Evolutionary conservation across 2,888 invertebrate species (phyloP).

Genomic region (Aromia moschata): DNA sequence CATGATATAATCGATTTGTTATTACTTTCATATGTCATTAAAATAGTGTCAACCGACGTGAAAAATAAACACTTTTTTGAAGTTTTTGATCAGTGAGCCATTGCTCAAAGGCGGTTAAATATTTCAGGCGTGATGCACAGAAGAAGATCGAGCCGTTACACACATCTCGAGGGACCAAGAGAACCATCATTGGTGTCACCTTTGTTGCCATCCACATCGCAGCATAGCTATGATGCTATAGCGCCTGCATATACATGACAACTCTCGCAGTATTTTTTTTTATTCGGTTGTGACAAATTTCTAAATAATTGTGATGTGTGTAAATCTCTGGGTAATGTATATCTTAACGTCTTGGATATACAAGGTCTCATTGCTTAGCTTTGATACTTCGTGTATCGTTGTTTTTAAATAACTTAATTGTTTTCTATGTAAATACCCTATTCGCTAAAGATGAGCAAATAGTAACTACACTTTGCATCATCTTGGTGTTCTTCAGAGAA

Average conservation of each 20-base stretch:
- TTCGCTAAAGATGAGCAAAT: background rate
- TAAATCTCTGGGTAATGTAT: too few relatives aligned
- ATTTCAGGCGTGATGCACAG: constrained; percentile 68
- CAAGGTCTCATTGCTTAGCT: too few relatives aligned
- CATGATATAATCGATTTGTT: too few relatives aligned
- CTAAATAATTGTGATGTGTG: constrained; percentile 5
- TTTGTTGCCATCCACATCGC: constrained; percentile 58
- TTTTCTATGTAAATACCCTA: background rate
- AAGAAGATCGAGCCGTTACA: constrained; percentile 50
- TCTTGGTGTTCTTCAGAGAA: background rate
- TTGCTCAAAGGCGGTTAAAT: background rate
- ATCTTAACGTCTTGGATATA: too few relatives aligned
- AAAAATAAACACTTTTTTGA: background rate
- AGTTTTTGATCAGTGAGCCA: too few relatives aligned
- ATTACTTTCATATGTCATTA: too few relatives aligned
- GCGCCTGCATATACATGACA: constrained; percentile 42
- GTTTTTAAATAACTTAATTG: too few relatives aligned
- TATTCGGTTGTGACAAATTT: constrained; percentile 16
- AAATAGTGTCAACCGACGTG: too few relatives aligned
- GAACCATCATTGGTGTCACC: constrained; percentile 55
- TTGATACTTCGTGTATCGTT: too few relatives aligned
- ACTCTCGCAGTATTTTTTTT: background rate
- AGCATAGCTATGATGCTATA: constrained; percentile 61
- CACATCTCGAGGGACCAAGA: constrained; percentile 43
- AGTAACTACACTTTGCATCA: background rate